Evolutionary conservation across 2,113 vertebrate genomes (phyloP).

Genomic region (Thermophis baileyi): DNA sequence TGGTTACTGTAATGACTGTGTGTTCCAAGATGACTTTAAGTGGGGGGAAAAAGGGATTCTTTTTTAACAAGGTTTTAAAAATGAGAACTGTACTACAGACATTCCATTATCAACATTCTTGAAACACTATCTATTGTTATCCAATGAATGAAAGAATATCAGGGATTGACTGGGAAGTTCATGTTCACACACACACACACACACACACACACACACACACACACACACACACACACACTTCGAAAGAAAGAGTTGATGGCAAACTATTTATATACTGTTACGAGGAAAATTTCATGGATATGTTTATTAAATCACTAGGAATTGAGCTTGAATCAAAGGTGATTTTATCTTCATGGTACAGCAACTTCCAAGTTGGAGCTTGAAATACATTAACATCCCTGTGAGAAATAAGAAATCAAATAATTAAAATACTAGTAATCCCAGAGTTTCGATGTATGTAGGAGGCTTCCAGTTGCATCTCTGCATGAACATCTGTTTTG

Average conservation of each 20-base stretch:
- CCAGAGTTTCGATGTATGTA: neutral
- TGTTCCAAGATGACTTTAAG: constrained; percentile 63
- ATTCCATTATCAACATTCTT: constrained; percentile 32
- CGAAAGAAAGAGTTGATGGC: neutral
- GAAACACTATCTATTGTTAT: constrained; percentile 22
- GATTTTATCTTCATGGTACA: neutral
- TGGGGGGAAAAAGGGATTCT: constrained; percentile 37
- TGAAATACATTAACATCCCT: neutral
- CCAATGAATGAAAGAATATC: neutral
- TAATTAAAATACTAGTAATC: neutral
- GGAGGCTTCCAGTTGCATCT: neutral
- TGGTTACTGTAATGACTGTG: constrained; percentile 56
- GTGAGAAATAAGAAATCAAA: neutral
- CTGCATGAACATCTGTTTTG: neutral
- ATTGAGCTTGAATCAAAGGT: too few species aligned
- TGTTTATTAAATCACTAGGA: neutral
- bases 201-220: too few species aligned
- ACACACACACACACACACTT: neutral
- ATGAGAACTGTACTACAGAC: constrained; percentile 26
- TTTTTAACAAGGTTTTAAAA: constrained; percentile 32
- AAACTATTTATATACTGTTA: neutral
- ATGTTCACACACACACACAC: too few species aligned
- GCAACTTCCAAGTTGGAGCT: neutral
- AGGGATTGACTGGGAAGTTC: neutral
- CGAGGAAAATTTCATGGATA: neutral